These are phyloP conservation scores for Cynocephalus volans DNA, from an alignment of 2,113 vertebrate species.

Conservation along the genomic window DNA sequence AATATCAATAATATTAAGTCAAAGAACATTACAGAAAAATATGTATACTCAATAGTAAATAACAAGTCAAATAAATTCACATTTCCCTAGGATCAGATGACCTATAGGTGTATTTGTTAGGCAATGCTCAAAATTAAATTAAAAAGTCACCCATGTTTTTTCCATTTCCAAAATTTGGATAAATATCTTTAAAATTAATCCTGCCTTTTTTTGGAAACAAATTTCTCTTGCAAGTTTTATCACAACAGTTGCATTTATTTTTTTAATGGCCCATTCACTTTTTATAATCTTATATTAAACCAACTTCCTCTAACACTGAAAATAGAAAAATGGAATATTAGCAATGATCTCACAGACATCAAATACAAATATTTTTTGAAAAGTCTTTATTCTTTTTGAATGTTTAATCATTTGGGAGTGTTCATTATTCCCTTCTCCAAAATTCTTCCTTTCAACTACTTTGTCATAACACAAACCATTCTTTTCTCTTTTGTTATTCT, in stretches of 20 bases:
- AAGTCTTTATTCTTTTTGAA: background rate
- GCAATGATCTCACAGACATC: background rate
- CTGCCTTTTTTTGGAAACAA: background rate
- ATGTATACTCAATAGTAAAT: background rate
- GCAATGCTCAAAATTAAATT: background rate
- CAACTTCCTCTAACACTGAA: background rate
- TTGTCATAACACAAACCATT: background rate
- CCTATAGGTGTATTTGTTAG: background rate
- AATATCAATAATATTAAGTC: background rate
- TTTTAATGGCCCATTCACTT: background rate
- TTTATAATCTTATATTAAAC: background rate
- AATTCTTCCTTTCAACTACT: background rate
- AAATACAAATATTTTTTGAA: background rate
- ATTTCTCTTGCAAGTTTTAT: background rate
- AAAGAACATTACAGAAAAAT: background rate
- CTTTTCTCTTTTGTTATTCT: background rate
- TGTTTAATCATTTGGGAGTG: background rate
- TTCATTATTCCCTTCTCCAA: background rate
- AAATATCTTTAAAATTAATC: background rate
- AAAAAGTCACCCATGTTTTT: background rate
- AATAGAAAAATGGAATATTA: background rate
- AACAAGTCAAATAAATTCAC: background rate
- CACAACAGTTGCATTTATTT: background rate
- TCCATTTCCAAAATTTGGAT: background rate
- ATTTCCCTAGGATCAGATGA: background rate